phyloP scores from a whole-genome alignment of 2,113 vertebrate genomes.

The Microtus oregoni region DNA sequence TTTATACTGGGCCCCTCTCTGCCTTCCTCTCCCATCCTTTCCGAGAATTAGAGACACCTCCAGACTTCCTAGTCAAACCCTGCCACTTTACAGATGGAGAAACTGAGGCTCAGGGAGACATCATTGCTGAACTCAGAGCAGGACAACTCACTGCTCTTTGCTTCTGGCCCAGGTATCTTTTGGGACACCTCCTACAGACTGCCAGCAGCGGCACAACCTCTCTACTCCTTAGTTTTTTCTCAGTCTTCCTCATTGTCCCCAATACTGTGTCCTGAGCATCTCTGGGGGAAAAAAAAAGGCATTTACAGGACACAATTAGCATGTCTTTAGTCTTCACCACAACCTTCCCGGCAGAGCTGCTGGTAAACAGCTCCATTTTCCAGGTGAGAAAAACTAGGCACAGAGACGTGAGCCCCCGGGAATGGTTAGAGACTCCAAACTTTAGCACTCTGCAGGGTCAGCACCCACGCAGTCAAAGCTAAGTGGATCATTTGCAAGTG shows the following conservation, averaged over 20 bases:
- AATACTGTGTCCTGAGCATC: neutral
- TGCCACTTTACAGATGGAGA: conserved; percentile 4
- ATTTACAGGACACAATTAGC: neutral
- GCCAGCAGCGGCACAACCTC: neutral
- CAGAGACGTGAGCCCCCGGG: neutral
- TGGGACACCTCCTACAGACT: neutral
- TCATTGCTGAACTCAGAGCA: neutral
- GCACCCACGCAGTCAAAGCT: neutral
- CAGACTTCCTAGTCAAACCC: neutral
- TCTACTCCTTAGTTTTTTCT: neutral
- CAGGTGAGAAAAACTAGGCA: neutral
- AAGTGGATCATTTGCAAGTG: neutral
- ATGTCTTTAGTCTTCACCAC: neutral
- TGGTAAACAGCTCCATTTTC: neutral
- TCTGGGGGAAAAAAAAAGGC: neutral
- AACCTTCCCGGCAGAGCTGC: neutral
- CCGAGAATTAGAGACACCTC: neutral
- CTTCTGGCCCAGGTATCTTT: neutral
- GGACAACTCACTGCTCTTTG: neutral
- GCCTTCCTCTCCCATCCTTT: neutral
- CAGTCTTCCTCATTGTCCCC: neutral
- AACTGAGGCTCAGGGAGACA: neutral
- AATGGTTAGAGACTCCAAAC: neutral
- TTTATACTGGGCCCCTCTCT: neutral
- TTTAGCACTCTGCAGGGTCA: neutral